Conservation (phyloP, 2,113 vertebrate genomes). For the Cephalopholis sonnerati region DNA sequence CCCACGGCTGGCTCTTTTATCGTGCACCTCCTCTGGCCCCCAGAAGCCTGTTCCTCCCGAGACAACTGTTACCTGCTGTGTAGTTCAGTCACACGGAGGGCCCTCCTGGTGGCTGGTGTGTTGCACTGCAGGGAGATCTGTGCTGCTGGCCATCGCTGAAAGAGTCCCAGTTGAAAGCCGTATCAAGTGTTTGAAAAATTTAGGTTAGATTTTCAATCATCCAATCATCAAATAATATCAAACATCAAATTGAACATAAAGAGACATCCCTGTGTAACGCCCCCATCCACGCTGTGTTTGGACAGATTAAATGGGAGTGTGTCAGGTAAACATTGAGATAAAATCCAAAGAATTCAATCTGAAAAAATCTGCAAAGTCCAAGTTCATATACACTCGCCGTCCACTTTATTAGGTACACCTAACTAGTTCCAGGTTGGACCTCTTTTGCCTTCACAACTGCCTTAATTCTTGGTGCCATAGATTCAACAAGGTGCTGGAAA, state of each 20-base stretch:
- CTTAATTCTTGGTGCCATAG: too few species aligned
- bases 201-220: conserved; percentile 6
- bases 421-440: too few species aligned
- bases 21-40: conserved; percentile 47
- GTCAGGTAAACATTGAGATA: too few species aligned
- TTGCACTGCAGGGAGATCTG: conserved; percentile 31
- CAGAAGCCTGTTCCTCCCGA: conserved; percentile 37
- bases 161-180: conserved; percentile 12
- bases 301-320: too few species aligned
- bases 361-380: too few species aligned
- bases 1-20: conserved; percentile 73
- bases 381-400: too few species aligned
- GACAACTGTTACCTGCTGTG: conserved; percentile 39
- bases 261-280: background rate
- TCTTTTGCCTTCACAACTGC: too few species aligned
- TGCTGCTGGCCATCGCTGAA: conserved; percentile 34
- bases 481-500: too few species aligned
- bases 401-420: too few species aligned
- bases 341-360: too few species aligned
- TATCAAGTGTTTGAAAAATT: conserved; percentile 20
- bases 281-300: background rate
- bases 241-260: background rate
- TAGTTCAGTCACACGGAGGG: background rate
- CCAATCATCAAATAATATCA: too few species aligned
- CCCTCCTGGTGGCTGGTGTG: conserved; percentile 62